Percentiles rank a stretch among this genome's conserved stretches.
These are phyloP conservation scores for Drosophila pseudoobscura DNA, from an alignment of 1,140 invertebrate species.

Conservation along the genomic window DNA sequence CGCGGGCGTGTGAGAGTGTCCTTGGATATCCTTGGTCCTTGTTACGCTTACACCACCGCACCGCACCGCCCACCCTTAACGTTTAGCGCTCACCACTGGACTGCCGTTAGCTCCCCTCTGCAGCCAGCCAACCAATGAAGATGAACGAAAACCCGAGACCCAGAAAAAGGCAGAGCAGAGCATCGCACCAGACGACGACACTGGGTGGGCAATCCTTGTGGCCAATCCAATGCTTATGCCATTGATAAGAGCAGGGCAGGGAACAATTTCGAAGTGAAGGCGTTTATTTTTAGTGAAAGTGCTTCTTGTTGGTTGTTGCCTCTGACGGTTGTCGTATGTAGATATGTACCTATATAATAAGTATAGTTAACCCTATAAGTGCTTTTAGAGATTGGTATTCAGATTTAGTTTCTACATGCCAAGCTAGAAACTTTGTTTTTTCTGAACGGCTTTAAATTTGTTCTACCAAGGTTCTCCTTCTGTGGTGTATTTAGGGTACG, in stretches of 20 bases:
- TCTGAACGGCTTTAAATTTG: too few relatives aligned
- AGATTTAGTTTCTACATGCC: too few relatives aligned
- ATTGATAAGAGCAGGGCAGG: not conserved
- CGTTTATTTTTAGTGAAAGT: slow-evolving; percentile 3
- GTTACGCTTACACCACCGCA: slow-evolving; percentile 44
- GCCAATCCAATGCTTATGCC: slow-evolving; percentile 20
- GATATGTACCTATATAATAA: too few relatives aligned
- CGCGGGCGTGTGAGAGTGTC: slow-evolving; percentile 38
- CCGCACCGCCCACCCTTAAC: slow-evolving; percentile 61
- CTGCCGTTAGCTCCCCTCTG: slow-evolving; percentile 5
- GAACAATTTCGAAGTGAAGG: slow-evolving; percentile 1
- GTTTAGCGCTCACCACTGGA: slow-evolving; percentile 43
- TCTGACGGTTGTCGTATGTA: too few relatives aligned
- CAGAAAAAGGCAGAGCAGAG: not conserved
- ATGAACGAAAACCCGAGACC: slow-evolving; percentile 45
- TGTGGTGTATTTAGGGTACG: slow-evolving; percentile 2
- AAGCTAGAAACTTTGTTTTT: too few relatives aligned
- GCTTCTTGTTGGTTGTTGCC: too few relatives aligned
- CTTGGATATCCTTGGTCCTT: slow-evolving; percentile 55
- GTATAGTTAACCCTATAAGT: too few relatives aligned
- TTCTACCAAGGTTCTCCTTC: too few relatives aligned
- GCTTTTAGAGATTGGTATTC: too few relatives aligned
- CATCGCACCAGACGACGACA: slow-evolving; percentile 1
- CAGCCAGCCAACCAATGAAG: slow-evolving; percentile 65
- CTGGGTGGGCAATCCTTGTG: slow-evolving; percentile 8